phyloP scores from a whole-genome alignment of 2,113 vertebrate genomes.

The Pampusana beccarii region DNA sequence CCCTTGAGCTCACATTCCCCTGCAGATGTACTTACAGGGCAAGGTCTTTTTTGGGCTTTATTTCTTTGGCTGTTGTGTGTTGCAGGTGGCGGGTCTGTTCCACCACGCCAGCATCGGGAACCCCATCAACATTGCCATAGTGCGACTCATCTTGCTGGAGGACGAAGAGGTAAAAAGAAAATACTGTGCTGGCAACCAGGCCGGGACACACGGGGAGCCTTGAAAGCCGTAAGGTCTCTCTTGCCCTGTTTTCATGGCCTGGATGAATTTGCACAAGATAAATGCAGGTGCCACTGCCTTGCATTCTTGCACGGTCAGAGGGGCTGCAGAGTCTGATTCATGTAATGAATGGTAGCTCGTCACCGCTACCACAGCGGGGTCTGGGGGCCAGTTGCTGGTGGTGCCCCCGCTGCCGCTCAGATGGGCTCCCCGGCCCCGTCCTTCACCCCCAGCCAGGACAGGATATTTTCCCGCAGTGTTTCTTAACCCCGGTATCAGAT shows the following conservation, averaged over 20 bases:
- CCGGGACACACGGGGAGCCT: background rate
- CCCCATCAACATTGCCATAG: slow-evolving; percentile 90
- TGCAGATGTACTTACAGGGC: background rate
- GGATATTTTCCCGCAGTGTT: background rate
- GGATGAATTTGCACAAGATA: fast-evolving
- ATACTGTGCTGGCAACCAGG: background rate
- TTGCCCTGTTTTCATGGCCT: fast-evolving
- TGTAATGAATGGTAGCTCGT: too few species aligned
- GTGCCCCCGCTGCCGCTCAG: background rate
- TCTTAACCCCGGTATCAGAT: background rate
- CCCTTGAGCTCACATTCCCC: background rate
- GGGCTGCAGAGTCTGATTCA: background rate
- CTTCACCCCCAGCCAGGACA: background rate
- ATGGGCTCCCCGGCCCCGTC: background rate
- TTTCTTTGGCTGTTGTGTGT: background rate
- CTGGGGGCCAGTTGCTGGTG: background rate
- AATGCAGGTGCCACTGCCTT: fast-evolving
- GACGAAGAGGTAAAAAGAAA: slow-evolving; percentile 85
- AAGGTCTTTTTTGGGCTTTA: background rate
- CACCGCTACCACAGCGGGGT: background rate
- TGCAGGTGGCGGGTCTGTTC: slow-evolving; percentile 92
- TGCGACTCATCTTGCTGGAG: slow-evolving; percentile 91
- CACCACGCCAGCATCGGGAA: slow-evolving; percentile 93
- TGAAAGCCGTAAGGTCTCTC: background rate
- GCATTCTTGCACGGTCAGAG: background rate